These are phyloP conservation scores for Atherinosoma microstoma DNA, from an alignment of 2,797 vertebrate species.

Conservation along the genomic window DNA sequence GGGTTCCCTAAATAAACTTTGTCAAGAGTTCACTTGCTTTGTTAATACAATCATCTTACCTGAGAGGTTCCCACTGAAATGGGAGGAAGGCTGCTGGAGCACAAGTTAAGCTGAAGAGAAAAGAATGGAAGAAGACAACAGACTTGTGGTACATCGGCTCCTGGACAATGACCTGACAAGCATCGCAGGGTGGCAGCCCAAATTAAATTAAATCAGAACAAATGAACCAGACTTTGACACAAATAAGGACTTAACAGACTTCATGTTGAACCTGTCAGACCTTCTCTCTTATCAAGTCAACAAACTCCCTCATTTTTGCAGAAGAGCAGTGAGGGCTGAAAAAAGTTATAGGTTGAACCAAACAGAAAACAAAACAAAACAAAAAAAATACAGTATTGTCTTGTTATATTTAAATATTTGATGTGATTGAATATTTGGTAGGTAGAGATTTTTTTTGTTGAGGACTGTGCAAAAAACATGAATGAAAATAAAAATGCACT, in stretches of 20 bases:
- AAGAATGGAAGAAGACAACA: background rate
- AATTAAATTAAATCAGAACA: constrained; percentile 43
- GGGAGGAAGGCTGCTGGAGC: background rate
- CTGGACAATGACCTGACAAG: constrained; percentile 36
- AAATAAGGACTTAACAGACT: constrained; percentile 51
- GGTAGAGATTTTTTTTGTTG: constrained; percentile 37
- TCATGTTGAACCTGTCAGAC: constrained; percentile 55
- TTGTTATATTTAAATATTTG: constrained; percentile 58
- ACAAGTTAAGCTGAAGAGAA: background rate
- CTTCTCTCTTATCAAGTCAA: constrained; percentile 37
- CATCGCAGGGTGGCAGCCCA: constrained; percentile 23
- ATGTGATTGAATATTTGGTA: constrained; percentile 43
- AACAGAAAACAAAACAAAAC: background rate
- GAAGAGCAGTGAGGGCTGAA: background rate
- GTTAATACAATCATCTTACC: constrained; percentile 25
- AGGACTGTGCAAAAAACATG: constrained; percentile 39
- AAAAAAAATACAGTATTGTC: background rate
- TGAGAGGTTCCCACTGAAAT: constrained; percentile 7
- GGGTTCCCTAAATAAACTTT: constrained; percentile 22
- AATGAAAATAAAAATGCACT: constrained; percentile 30
- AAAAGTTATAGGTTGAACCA: background rate
- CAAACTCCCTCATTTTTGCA: constrained; percentile 33
- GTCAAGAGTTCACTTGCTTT: constrained; percentile 23
- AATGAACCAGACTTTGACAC: constrained; percentile 46
- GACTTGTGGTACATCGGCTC: constrained; percentile 36